A percentile compares a stretch with the other conserved stretches of the same genome.
Conservation (phyloP, 1,140 invertebrate genomes). For the Steinernema khuongi region DNA sequence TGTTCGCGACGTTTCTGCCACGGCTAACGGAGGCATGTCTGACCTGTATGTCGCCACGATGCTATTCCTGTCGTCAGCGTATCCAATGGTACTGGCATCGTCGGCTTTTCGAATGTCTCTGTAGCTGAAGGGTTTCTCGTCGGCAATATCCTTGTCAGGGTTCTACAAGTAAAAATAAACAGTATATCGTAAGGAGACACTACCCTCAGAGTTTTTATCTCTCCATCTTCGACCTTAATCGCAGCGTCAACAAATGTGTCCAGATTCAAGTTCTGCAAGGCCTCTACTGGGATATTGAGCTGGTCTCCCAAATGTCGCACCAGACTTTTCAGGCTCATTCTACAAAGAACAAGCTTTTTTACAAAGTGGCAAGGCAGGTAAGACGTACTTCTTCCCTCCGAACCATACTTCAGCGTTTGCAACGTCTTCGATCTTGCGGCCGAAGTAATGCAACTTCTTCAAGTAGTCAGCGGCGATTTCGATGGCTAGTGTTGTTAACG, state of each 20-base stretch:
- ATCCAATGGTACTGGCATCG: neutral
- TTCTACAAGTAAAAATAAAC: too few relatives aligned
- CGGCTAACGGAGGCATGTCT: neutral
- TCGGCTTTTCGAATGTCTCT: neutral
- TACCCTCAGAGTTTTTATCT: slow-evolving; percentile 45
- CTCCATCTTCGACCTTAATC: slow-evolving; percentile 48
- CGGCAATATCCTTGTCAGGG: too few relatives aligned
- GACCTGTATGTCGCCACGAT: neutral
- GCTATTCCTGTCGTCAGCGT: neutral
- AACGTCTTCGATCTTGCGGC: slow-evolving; percentile 49
- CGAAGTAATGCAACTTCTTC: slow-evolving; percentile 51
- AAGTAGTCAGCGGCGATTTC: slow-evolving; percentile 52
- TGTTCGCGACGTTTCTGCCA: neutral
- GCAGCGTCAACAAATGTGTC: slow-evolving; percentile 49
- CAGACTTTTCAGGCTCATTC: slow-evolving; percentile 49
- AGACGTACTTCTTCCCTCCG: slow-evolving; percentile 47
- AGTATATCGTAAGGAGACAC: slow-evolving; percentile 6
- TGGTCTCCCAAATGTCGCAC: slow-evolving; percentile 47
- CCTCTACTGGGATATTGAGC: slow-evolving; percentile 37
- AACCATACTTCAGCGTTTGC: slow-evolving; percentile 48
- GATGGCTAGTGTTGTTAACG: slow-evolving; percentile 52
- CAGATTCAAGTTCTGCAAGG: slow-evolving; percentile 46
- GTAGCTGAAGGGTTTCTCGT: neutral
- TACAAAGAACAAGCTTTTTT: slow-evolving; percentile 17
- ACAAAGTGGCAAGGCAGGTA: neutral